phyloP scores from a whole-genome alignment of 2,888 invertebrate genomes.

The Eledona agricola region DNA sequence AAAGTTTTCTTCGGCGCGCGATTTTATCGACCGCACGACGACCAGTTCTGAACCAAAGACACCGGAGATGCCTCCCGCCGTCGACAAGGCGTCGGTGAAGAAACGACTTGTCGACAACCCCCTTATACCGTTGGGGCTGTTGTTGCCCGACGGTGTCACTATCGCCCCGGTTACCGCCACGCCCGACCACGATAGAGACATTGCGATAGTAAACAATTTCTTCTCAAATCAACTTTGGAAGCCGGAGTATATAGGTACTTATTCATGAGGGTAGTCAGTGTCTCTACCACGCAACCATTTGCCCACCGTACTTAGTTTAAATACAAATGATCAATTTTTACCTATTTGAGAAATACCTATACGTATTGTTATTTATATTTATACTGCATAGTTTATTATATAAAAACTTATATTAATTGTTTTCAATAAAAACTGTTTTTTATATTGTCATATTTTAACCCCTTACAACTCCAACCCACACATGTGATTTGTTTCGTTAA shows the following conservation, averaged over 20 bases:
- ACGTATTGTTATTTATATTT: slow-evolving; percentile 63
- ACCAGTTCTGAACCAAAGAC: slow-evolving; percentile 44
- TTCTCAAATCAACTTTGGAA: slow-evolving; percentile 68
- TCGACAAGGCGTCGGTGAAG: slow-evolving; percentile 38
- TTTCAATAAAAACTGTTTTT: slow-evolving; percentile 53
- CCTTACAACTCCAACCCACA: slow-evolving; percentile 22
- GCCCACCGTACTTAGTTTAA: slow-evolving; percentile 49
- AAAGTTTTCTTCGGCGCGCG: slow-evolving; percentile 40
- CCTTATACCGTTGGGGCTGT: slow-evolving; percentile 60
- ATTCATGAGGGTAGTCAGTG: slow-evolving; percentile 60
- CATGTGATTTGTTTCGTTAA: too few relatives aligned
- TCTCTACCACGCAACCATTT: slow-evolving; percentile 13
- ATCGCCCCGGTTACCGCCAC: slow-evolving; percentile 61
- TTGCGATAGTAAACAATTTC: slow-evolving; percentile 66
- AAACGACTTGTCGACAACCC: slow-evolving; percentile 58
- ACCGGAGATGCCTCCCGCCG: slow-evolving; percentile 40
- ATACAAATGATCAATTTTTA: slow-evolving; percentile 45
- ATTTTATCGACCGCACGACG: slow-evolving; percentile 36
- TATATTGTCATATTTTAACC: slow-evolving; percentile 34
- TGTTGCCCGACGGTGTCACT: slow-evolving; percentile 63
- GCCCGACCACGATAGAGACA: slow-evolving; percentile 63
- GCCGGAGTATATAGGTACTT: slow-evolving; percentile 65
- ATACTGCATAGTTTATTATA: slow-evolving; percentile 59
- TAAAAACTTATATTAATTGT: slow-evolving; percentile 56
- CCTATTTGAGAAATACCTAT: slow-evolving; percentile 56